Evolutionary conservation across 2,888 invertebrate genomes (phyloP).

Genomic region (Cacoxenus indagator): DNA sequence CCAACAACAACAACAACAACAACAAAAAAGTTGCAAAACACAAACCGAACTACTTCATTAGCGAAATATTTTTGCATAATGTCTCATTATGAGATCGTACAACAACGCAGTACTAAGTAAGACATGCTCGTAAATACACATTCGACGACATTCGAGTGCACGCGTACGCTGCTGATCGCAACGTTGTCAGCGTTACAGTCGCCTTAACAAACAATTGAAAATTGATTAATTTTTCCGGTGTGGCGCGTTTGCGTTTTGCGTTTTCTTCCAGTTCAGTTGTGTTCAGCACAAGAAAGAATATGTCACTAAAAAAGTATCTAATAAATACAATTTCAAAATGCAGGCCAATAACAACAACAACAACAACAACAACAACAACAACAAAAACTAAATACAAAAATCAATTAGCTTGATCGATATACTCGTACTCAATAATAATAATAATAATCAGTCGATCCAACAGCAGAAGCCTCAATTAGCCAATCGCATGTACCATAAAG

Average conservation of each 20-base stretch:
- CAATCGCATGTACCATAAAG: too few species aligned
- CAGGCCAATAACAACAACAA: neutral
- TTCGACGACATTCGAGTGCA: neutral
- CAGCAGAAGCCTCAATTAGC: neutral
- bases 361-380: neutral
- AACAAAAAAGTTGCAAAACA: conserved; percentile 10
- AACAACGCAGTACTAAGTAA: neutral
- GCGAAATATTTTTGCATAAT: conserved; percentile 57
- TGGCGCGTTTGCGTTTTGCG: neutral
- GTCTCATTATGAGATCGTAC: conserved; percentile 51
- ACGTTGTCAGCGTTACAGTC: conserved; percentile 22
- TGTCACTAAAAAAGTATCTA: conserved; percentile 26
- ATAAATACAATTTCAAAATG: conserved; percentile 9
- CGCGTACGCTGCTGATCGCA: neutral
- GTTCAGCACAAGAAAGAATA: conserved; percentile 20
- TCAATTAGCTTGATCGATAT: conserved; percentile 40
- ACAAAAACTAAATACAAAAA: conserved; percentile 12
- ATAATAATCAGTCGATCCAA: conserved; percentile 32
- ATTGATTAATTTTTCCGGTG: conserved; percentile 69
- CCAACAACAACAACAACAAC: too few species aligned
- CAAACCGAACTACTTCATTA: conserved; percentile 27
- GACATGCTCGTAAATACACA: neutral
- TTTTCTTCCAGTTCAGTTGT: neutral
- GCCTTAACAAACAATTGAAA: conserved; percentile 66
- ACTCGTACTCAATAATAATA: conserved; percentile 36